phyloP scores from a whole-genome alignment of 1,140 invertebrate genomes.

The Colletes gigas region DNA sequence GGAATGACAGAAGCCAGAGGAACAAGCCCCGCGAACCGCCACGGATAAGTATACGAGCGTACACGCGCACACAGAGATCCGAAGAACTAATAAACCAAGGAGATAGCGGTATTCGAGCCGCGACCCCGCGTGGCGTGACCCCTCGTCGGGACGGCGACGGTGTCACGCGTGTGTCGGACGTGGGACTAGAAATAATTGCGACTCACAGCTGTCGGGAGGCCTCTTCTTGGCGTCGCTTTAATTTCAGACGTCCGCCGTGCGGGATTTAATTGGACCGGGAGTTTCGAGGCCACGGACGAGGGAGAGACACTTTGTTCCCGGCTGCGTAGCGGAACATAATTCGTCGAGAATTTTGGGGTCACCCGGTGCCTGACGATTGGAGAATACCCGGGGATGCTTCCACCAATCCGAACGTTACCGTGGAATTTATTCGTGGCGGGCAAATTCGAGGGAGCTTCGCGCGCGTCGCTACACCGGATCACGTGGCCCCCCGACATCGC shows the following conservation, averaged over 20 bases:
- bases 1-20: background rate
- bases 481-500: no score
- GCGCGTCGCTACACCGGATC: no score
- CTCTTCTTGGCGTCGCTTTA: constrained; percentile 14
- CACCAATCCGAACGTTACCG: background rate
- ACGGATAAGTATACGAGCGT: background rate
- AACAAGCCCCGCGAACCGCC: background rate
- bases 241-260: constrained; percentile 4
- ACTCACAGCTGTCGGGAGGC: constrained; percentile 27
- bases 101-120: background rate
- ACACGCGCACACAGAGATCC: constrained; percentile 8
- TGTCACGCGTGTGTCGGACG: constrained; percentile 37
- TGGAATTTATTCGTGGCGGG: background rate
- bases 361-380: background rate
- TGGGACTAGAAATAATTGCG: constrained; percentile 46
- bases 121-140: constrained; percentile 22
- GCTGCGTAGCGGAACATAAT: background rate
- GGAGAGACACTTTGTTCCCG: background rate
- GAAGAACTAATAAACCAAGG: constrained; percentile 20
- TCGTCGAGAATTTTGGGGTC: background rate
- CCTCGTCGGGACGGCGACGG: constrained; percentile 6
- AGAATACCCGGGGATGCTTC: background rate
- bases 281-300: background rate
- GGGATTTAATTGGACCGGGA: constrained; percentile 31
- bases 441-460: no score